Conservation (phyloP, 2,797 vertebrate species). For the Microcaecilia unicolor region DNA sequence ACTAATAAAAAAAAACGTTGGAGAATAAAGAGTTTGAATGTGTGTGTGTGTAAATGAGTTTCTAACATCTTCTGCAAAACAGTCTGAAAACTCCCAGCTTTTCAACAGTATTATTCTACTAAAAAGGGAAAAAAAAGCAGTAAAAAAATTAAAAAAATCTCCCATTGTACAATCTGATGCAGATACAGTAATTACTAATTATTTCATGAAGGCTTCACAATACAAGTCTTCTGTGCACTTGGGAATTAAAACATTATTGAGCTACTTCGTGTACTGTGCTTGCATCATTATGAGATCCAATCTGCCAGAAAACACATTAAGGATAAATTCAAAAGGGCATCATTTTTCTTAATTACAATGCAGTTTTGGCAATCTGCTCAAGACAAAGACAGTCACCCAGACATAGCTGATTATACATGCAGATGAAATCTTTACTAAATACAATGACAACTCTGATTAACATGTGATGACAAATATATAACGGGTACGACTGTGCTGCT, state of each 20-base stretch:
- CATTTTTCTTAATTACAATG: slow-evolving; percentile 51
- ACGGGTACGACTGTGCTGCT: slow-evolving; percentile 33
- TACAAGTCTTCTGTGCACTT: slow-evolving; percentile 41
- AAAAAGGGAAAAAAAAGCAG: slow-evolving; percentile 3
- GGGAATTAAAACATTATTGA: slow-evolving; percentile 46
- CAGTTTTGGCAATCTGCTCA: slow-evolving; percentile 60
- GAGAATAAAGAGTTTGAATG: slow-evolving; percentile 2
- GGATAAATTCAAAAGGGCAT: slow-evolving; percentile 54
- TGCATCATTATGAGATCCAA: slow-evolving; percentile 58
- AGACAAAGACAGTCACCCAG: slow-evolving; percentile 53
- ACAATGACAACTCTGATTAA: slow-evolving; percentile 63
- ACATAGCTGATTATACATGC: slow-evolving; percentile 55
- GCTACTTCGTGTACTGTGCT: slow-evolving; percentile 43
- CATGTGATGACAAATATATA: slow-evolving; percentile 57
- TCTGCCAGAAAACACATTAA: slow-evolving; percentile 57
- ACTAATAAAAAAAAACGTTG: background rate
- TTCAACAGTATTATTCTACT: background rate
- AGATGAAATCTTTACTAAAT: slow-evolving; percentile 64
- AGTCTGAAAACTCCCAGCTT: slow-evolving; percentile 10
- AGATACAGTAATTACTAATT: slow-evolving; percentile 43
- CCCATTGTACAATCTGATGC: slow-evolving; percentile 31
- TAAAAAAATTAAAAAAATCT: slow-evolving; percentile 4
- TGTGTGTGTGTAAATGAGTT: slow-evolving; percentile 2
- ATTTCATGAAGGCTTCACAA: slow-evolving; percentile 34
- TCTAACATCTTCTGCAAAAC: slow-evolving; percentile 9